Conservation (phyloP, 2,888 invertebrate species). For the Galerucella pusilla region DNA sequence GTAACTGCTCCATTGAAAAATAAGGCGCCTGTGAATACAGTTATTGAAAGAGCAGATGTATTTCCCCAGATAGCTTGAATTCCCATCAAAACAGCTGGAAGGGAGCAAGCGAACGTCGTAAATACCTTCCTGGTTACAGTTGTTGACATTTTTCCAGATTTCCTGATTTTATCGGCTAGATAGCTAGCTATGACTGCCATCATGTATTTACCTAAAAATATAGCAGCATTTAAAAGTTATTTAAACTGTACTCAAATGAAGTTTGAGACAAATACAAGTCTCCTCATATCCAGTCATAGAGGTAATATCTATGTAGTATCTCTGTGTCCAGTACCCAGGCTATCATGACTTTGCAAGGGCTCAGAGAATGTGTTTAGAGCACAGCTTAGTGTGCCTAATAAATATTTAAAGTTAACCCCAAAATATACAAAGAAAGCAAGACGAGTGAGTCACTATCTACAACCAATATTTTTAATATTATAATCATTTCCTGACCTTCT, state of each 20-base stretch:
- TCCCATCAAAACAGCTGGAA: slow-evolving; percentile 79
- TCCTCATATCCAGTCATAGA: no score
- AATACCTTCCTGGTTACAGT: slow-evolving; percentile 79
- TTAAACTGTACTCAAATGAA: neutral
- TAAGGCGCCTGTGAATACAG: slow-evolving; percentile 81
- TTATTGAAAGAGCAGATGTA: slow-evolving; percentile 77
- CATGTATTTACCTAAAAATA: slow-evolving; percentile 72
- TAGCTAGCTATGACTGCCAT: slow-evolving; percentile 81
- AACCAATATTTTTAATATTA: neutral
- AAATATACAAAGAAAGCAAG: no score
- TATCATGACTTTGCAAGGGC: no score
- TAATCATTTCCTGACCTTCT: neutral
- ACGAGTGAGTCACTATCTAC: neutral
- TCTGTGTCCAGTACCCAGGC: no score
- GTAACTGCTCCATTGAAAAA: slow-evolving; percentile 89
- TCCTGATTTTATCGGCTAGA: slow-evolving; percentile 78
- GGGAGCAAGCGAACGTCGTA: slow-evolving; percentile 72
- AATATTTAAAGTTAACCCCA: no score
- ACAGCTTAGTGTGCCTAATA: no score
- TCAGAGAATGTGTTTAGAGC: no score
- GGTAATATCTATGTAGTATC: no score
- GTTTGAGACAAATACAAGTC: no score
- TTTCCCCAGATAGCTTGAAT: slow-evolving; percentile 79
- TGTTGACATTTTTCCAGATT: slow-evolving; percentile 76
- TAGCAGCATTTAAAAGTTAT: neutral